Conservation (phyloP, 2,797 vertebrate genomes). For the Chromobotia macracanthus region DNA sequence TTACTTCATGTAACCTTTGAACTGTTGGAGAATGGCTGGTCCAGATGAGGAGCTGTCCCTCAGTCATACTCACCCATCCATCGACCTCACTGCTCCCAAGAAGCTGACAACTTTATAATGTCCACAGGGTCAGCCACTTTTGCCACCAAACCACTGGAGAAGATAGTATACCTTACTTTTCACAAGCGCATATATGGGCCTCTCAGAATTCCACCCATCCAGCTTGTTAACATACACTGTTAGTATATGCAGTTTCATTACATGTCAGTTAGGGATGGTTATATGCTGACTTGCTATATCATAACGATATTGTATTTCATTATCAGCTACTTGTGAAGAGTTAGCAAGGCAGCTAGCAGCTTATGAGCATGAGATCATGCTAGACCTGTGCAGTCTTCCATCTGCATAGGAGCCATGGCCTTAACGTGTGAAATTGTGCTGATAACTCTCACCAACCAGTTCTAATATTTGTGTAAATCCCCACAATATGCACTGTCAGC, state of each 20-base stretch:
- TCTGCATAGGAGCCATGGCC: conserved; percentile 57
- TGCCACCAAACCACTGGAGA: conserved; percentile 66
- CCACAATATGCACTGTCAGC: conserved; percentile 59
- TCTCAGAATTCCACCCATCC: conserved; percentile 22
- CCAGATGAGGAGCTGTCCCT: conserved; percentile 45
- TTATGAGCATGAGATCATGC: conserved; percentile 73
- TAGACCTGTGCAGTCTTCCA: conserved; percentile 58
- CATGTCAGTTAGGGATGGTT: conserved; percentile 80
- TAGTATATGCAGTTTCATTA: conserved; percentile 70
- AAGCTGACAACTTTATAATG: conserved; percentile 76
- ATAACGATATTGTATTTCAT: conserved; percentile 74
- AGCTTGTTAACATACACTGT: conserved; percentile 47
- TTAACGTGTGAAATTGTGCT: conserved; percentile 66
- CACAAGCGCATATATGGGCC: conserved; percentile 12
- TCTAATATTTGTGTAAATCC: conserved; percentile 68
- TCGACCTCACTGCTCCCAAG: not conserved
- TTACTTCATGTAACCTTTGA: conserved; percentile 75
- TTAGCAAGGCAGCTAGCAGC: conserved; percentile 67
- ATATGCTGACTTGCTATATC: conserved; percentile 78
- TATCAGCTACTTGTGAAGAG: conserved; percentile 78
- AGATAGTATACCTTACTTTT: conserved; percentile 48
- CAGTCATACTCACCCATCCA: not conserved
- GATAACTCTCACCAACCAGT: conserved; percentile 65
- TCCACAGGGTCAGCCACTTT: conserved; percentile 68
- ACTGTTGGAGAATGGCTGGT: conserved; percentile 66